Percentiles rank a stretch among this genome's conserved stretches.
phyloP scores from a whole-genome alignment of 2,113 vertebrate species.

The Chionis minor region DNA sequence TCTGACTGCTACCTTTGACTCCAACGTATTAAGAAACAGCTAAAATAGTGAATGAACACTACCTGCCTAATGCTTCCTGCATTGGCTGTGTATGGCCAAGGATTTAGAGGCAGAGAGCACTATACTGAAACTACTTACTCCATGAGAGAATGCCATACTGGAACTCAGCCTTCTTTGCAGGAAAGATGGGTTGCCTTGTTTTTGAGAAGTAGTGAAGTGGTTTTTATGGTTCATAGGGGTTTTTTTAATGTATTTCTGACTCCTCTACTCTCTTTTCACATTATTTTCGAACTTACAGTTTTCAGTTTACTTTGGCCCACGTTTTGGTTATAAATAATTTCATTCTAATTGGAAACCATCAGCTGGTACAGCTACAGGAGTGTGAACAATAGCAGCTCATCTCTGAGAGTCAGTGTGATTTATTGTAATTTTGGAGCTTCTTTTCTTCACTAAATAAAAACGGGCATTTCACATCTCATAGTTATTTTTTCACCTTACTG shows the following conservation, averaged over 20 bases:
- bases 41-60: background rate
- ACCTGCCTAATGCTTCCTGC: background rate
- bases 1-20: background rate
- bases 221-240: background rate
- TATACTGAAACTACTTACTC: background rate
- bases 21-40: background rate
- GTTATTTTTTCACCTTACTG: background rate
- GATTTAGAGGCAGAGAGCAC: background rate
- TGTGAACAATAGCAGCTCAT: background rate
- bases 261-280: background rate
- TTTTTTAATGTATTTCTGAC: background rate
- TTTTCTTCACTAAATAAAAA: conserved; percentile 9
- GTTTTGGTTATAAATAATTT: conserved; percentile 21
- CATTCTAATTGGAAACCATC: background rate
- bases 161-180: background rate
- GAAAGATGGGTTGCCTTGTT: background rate
- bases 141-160: background rate
- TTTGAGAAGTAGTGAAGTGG: background rate
- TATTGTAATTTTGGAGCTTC: background rate
- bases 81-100: background rate
- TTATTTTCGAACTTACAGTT: background rate
- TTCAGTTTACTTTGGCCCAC: background rate
- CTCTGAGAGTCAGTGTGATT: background rate
- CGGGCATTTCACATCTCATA: background rate
- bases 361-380: background rate